Percentiles rank a stretch among this genome's conserved stretches.
phyloP scores from a whole-genome alignment of 2,113 vertebrate genomes.

The Cyanoramphus novaezelandiae region DNA sequence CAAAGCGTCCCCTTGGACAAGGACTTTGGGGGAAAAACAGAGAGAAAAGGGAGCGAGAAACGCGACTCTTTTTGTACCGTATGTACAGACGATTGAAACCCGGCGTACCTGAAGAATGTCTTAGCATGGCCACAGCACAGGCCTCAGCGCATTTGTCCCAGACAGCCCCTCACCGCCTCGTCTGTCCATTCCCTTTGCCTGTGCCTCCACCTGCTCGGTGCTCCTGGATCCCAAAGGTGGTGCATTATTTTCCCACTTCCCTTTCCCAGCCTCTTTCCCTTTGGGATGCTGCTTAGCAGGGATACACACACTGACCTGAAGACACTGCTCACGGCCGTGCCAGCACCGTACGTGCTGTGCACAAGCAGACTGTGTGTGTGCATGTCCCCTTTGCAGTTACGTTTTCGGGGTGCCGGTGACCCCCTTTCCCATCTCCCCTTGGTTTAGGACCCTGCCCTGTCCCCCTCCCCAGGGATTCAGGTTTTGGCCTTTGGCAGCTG shows the following conservation, averaged over 20 bases:
- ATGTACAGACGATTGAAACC: accelerated
- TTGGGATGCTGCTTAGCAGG: neutral
- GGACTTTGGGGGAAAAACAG: neutral
- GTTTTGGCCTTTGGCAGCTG: neutral
- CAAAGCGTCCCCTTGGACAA: neutral
- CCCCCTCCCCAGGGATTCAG: accelerated
- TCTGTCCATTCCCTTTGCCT: neutral
- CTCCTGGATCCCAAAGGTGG: neutral
- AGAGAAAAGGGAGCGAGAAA: neutral
- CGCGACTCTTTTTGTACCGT: accelerated
- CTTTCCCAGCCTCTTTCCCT: neutral
- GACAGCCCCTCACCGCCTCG: accelerated
- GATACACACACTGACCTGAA: neutral
- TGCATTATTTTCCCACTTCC: neutral
- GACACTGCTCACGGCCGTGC: accelerated
- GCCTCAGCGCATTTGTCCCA: neutral
- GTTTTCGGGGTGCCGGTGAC: accelerated
- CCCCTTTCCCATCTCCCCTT: neutral
- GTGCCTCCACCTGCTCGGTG: neutral
- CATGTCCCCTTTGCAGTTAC: no score
- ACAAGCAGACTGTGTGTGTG: neutral
- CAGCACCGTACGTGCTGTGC: accelerated
- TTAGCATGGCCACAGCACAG: accelerated
- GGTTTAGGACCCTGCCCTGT: neutral
- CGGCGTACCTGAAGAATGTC: accelerated